Base-by-base conservation (phyloP, 2,113 vertebrate genomes). In the Siniperca chuatsi region DNA sequence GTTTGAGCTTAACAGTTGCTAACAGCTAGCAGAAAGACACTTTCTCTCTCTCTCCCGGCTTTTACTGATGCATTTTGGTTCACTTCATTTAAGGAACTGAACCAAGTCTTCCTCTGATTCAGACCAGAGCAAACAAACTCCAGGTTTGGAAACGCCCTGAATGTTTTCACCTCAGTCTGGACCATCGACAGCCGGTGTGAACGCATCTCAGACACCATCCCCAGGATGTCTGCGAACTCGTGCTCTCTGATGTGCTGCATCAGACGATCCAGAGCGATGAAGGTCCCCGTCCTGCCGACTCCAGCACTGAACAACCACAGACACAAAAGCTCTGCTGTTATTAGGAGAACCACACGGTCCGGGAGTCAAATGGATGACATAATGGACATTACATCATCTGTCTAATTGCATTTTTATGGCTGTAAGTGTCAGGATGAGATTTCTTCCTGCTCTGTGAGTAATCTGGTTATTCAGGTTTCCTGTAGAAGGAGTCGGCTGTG, bases 111-210 rank as follows among this genome's bases (percentile, higher is more conserved):
- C 37, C 37, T 7, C 37, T 42, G 40, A 42, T 42, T 42, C 40
- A 42, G 40, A 42, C 40, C 40, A 42, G 40, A 48, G 13, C 9
- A 13, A 13, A 11, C 37, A 2, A 4, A 7, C 37, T 40, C 4
- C 37, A 40, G 37, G 37, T 40, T 2, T 50, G 48, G 18, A 50
- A 50, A 50, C 4, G 48, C 48, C 16, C 15, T 50, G 4, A 50
- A 50, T 6, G 44, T 44, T 4, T 21, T 85, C 92, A 98, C 98
- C 97, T 99, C 98, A 0, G 98, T 99, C 93, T 99, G 98, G 50
- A 99, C 98, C 98, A 99, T 99, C 48, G 96, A 99, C 94, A 99
- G 97, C 20, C 98, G 95, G 86, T 98, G 97, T 0, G 97, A 97
- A 20, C 98, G 93, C 97, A 99, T 98, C 87, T 99, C 98, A 0